Percentiles rank a stretch among this genome's conserved stretches.
Evolutionary conservation across 2,797 vertebrate species (phyloP).

Genomic region (Notamacropus eugenii): DNA sequence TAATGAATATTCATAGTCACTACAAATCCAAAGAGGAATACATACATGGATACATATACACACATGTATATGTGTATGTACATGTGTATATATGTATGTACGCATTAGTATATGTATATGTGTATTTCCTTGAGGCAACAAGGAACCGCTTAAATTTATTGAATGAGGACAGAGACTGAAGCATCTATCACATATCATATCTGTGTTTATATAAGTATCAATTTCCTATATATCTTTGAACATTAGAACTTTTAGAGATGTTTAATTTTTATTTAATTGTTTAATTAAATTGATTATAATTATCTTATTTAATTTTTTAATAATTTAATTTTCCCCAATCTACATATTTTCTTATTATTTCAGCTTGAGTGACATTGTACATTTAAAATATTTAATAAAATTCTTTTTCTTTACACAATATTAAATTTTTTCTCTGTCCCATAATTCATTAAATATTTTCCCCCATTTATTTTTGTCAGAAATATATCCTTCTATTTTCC

Average conservation of each 20-base stretch:
- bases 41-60: not conserved
- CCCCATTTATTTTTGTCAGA: not conserved
- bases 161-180: too few relatives aligned
- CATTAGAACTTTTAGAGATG: not conserved
- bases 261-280: not conserved
- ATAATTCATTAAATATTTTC: not conserved
- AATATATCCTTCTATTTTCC: not conserved
- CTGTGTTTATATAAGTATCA: too few relatives aligned
- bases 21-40: not conserved
- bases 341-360: not conserved
- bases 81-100: accelerated
- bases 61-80: too few relatives aligned
- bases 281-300: too few relatives aligned
- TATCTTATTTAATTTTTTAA: too few relatives aligned
- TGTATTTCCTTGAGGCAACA: too few relatives aligned
- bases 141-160: too few relatives aligned
- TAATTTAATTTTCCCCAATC: not conserved
- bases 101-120: not conserved
- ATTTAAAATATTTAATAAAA: not conserved
- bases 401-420: too few relatives aligned
- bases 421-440: not conserved
- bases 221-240: not conserved
- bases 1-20: not conserved
- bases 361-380: not conserved
- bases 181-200: too few relatives aligned